phyloP scores from a whole-genome alignment of 2,888 invertebrate genomes.

The Ypsolopha sequella region DNA sequence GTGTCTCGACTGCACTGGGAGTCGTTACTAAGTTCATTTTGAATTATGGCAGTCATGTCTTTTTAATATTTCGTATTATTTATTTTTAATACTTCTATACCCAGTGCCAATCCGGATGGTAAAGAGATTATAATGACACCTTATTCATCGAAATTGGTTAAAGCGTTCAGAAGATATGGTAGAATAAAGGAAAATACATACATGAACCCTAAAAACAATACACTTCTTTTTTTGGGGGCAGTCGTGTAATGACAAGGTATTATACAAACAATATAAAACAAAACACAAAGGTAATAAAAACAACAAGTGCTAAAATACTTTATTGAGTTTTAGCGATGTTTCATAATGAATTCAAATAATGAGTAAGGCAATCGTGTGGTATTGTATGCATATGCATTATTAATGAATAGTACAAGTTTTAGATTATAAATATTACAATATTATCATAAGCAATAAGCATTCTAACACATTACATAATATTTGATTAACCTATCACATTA shows the following conservation, averaged over 20 bases:
- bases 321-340: constrained; percentile 61
- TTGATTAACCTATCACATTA: constrained; percentile 57
- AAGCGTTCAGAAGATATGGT: too few relatives aligned
- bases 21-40: too few relatives aligned
- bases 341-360: constrained; percentile 55
- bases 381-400: constrained; percentile 47
- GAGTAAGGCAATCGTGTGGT: constrained; percentile 67
- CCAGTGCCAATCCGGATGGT: too few relatives aligned
- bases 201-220: too few relatives aligned
- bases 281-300: constrained; percentile 8
- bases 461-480: constrained; percentile 44
- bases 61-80: too few relatives aligned
- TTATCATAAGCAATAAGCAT: constrained; percentile 54
- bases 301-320: constrained; percentile 59
- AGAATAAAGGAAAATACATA: too few relatives aligned
- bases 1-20: too few relatives aligned
- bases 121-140: too few relatives aligned
- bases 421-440: constrained; percentile 33
- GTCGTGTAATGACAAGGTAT: background rate
- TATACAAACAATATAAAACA: background rate
- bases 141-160: too few relatives aligned
- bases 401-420: constrained; percentile 39
- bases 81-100: too few relatives aligned
- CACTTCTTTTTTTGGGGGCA: too few relatives aligned
- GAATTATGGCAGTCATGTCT: too few relatives aligned